Conservation (phyloP, 2,888 invertebrate genomes). For the Amblyjoppa fuscipennis region DNA sequence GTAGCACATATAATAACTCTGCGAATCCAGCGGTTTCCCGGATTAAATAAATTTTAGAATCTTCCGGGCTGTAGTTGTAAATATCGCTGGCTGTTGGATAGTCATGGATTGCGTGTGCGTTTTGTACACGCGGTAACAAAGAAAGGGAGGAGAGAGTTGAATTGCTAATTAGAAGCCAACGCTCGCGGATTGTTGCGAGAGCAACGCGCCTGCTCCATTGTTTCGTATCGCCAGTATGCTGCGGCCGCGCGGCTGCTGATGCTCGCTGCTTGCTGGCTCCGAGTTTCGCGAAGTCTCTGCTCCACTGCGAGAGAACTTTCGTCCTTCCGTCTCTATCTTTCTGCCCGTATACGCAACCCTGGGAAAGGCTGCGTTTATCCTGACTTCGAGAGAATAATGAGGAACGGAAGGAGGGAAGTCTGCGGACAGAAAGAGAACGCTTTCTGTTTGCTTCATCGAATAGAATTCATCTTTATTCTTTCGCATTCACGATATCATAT, state of each 20-base stretch:
- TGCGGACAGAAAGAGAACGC: slow-evolving; percentile 43
- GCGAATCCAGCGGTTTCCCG: slow-evolving; percentile 17
- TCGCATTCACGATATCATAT: background rate
- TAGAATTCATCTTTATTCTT: background rate
- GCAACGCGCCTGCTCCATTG: slow-evolving; percentile 57
- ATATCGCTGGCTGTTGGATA: background rate
- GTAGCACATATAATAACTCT: slow-evolving; percentile 7
- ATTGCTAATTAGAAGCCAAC: slow-evolving; percentile 67
- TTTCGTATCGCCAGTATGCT: slow-evolving; percentile 18
- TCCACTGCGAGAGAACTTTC: slow-evolving; percentile 1
- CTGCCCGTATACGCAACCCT: slow-evolving; percentile 33
- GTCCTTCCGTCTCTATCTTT: slow-evolving; percentile 21
- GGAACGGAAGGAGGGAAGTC: slow-evolving; percentile 32
- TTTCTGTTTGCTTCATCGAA: slow-evolving; percentile 50
- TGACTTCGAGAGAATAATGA: slow-evolving; percentile 38
- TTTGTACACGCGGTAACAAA: slow-evolving; percentile 63
- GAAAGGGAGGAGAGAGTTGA: slow-evolving; percentile 69
- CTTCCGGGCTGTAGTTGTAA: background rate
- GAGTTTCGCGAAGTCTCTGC: slow-evolving; percentile 48
- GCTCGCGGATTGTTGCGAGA: slow-evolving; percentile 65
- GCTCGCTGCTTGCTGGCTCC: slow-evolving; percentile 2
- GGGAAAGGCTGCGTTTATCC: slow-evolving; percentile 56
- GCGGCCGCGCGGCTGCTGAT: background rate
- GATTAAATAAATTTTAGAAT: slow-evolving; percentile 17
- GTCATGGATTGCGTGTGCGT: slow-evolving; percentile 43